Conservation (phyloP, 2,888 invertebrate species). For the Lasiommata megera region DNA sequence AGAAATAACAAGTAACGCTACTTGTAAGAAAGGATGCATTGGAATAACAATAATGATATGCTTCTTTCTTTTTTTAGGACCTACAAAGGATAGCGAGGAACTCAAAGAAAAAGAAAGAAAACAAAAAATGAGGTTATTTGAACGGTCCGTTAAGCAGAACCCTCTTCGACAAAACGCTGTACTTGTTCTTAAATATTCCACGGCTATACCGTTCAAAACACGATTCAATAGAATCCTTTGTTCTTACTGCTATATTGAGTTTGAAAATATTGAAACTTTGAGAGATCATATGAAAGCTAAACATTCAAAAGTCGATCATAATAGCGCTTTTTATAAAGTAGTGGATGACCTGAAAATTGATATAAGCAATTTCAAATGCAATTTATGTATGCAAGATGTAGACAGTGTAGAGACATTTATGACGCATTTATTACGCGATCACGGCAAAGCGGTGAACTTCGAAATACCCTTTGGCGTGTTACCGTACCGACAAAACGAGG, state of each 20-base stretch:
- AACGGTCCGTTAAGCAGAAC: conserved; percentile 74
- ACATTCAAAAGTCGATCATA: conserved; percentile 63
- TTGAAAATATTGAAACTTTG: conserved; percentile 63
- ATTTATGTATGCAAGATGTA: conserved; percentile 54
- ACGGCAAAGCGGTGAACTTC: conserved; percentile 61
- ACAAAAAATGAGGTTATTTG: conserved; percentile 74
- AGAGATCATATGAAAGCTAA: conserved; percentile 61
- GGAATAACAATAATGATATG: conserved; percentile 62
- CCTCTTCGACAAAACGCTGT: conserved; percentile 74
- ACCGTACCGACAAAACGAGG: conserved; percentile 62
- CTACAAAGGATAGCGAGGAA: conserved; percentile 64
- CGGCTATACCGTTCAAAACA: conserved; percentile 72
- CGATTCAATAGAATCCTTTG: conserved; percentile 72
- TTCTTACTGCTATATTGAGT: conserved; percentile 72
- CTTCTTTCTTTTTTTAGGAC: conserved; percentile 76
- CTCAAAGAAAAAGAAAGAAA: conserved; percentile 61
- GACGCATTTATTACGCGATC: conserved; percentile 61
- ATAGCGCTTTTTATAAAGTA: conserved; percentile 73
- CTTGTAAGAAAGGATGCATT: conserved; percentile 39
- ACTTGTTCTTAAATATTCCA: conserved; percentile 64
- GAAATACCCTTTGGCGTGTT: conserved; percentile 68
- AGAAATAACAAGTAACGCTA: conserved; percentile 2
- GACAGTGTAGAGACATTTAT: conserved; percentile 60
- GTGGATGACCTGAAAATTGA: conserved; percentile 69
- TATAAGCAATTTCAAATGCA: conserved; percentile 67